Base-by-base conservation (phyloP, 2,113 vertebrate species). In the Grammomys surdaster region DNA sequence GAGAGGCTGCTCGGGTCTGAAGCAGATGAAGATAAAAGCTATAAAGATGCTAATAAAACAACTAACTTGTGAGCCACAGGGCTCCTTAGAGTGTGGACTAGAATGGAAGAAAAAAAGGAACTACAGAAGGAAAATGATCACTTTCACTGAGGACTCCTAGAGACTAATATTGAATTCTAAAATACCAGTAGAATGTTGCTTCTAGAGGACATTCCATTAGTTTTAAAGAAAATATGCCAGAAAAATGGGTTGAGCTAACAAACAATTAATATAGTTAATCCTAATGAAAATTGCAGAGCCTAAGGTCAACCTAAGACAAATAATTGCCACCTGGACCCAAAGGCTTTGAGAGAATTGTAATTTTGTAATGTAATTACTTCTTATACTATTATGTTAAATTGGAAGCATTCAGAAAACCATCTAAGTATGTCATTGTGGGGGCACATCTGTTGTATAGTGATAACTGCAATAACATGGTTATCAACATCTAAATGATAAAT, bases 321-420 rank as follows among this genome's bases (percentile, higher is more conserved):
- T 67, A 92, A 95, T 67, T 75, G 60, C 20, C 33, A 96, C 28
- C 43, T 91, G 36, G 60, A 95, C 56, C 89, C 54, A 93, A 90
- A 93, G 93, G 48, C 12, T 76, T 95, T 95, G 73, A 63, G 88
- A 81, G 26, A 94, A 90, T 82, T 88, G n/a, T 82, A 75, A 85
- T 81, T 96, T 96, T 93, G 60, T 82, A 94, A 94, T 65, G 3
- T 94, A 93, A 94, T 85, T 95, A 94, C 17, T 94, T 96, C 24
- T 87, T 93, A 93, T 86, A 93, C 90, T 77, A 77, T 88, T 96
- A 93, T 82, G 20, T 75, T 60, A 81, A 92, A 84, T 58, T 78
- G 48, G 56, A 94, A 93, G 56, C 72, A 78, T 80, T 92, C 76
- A 77, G 70, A 94, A 95, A 81, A 73, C 31, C 69, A 85, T 80